Evolutionary conservation across 2,113 vertebrate genomes (phyloP).

Genomic region (Nicator chloris): DNA sequence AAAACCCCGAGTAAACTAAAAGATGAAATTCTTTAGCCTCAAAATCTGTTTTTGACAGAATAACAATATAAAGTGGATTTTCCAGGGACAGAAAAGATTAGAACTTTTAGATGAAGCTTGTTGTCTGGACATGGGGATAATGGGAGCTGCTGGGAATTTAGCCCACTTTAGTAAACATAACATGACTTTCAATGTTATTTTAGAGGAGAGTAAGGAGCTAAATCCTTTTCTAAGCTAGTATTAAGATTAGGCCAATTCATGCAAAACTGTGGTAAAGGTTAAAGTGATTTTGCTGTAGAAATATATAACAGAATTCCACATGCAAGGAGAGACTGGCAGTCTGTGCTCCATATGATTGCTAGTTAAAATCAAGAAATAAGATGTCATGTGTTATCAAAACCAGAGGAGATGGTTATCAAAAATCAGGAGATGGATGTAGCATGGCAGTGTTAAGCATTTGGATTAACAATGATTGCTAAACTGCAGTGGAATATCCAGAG

Average conservation of each 20-base stretch:
- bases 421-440: not conserved
- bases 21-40: not conserved
- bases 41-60: not conserved
- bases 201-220: not conserved
- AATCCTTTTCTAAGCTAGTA: not conserved
- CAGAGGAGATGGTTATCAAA: not conserved
- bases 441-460: not conserved
- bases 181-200: not conserved
- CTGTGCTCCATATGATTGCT: not conserved
- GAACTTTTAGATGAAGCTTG: not conserved
- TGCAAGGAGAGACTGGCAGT: not conserved
- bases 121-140: not conserved
- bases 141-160: not conserved
- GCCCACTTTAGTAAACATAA: not conserved
- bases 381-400: not conserved
- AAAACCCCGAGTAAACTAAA: not conserved
- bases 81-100: not conserved
- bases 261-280: not conserved
- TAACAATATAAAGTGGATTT: not conserved
- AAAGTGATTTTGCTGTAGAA: not conserved
- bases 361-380: not conserved
- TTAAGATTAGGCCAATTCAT: not conserved
- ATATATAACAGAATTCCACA: accelerated
- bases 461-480: not conserved
- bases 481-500: not conserved